phyloP scores from a whole-genome alignment of 2,797 vertebrate genomes.

The Megaceryle alcyon region DNA sequence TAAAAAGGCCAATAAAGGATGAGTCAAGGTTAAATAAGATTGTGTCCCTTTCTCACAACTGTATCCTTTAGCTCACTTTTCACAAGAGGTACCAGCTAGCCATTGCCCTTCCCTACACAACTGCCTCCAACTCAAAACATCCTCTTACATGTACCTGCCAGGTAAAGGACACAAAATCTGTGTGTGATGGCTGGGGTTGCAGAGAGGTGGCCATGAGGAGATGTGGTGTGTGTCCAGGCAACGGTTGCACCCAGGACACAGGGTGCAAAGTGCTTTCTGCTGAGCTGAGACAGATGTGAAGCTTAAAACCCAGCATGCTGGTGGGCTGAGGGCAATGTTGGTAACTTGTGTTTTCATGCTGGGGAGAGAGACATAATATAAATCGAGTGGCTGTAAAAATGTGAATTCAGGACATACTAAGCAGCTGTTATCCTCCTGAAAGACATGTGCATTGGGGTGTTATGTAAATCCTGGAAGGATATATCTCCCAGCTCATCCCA shows the following conservation, averaged over 20 bases:
- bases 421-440: not conserved
- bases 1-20: not conserved
- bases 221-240: accelerated
- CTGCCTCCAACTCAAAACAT: not conserved
- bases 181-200: accelerated
- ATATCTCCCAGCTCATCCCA: slow-evolving; percentile 36
- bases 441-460: not conserved
- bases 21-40: not conserved
- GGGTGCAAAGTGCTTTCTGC: not conserved
- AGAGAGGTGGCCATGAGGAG: not conserved
- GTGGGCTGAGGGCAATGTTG: not conserved
- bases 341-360: not conserved
- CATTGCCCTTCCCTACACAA: not conserved
- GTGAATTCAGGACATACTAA: not conserved
- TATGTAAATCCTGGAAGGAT: slow-evolving; percentile 48
- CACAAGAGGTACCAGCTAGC: not conserved
- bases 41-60: not conserved
- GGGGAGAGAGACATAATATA: not conserved
- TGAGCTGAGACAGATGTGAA: not conserved
- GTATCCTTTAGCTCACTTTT: not conserved
- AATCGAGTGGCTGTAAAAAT: not conserved
- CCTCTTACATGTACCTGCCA: accelerated
- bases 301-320: too few species aligned
- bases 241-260: accelerated
- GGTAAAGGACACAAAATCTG: not conserved